These are phyloP conservation scores for Drosophila pectinifera DNA, from an alignment of 1,140 invertebrate genomes.

Conservation along the genomic window DNA sequence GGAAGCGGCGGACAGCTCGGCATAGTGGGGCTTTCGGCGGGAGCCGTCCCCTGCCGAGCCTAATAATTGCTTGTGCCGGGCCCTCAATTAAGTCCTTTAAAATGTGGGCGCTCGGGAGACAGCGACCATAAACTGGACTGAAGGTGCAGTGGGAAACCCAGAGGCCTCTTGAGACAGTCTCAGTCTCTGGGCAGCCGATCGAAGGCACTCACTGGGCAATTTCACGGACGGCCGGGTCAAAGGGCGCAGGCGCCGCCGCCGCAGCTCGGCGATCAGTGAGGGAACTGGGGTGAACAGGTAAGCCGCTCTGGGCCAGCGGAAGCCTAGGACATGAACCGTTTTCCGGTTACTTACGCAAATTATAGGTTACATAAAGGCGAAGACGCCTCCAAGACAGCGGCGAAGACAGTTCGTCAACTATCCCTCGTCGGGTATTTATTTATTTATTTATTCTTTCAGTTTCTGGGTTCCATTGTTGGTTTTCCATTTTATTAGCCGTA, in stretches of 20 bases:
- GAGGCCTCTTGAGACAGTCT: not conserved
- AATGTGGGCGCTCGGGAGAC: constrained; percentile 50
- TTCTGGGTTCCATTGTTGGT: constrained; percentile 33
- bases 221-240: constrained; percentile 35
- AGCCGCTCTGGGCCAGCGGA: constrained; percentile 46
- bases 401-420: constrained; percentile 64
- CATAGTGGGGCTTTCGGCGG: constrained; percentile 26
- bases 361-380: constrained; percentile 62
- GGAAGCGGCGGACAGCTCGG: constrained; percentile 27
- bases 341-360: constrained; percentile 77
- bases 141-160: constrained; percentile 2
- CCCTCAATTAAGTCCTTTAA: constrained; percentile 74
- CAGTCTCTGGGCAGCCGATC: not conserved
- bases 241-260: constrained; percentile 32
- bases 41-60: constrained; percentile 12
- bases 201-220: constrained; percentile 14
- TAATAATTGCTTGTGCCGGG: constrained; percentile 75
- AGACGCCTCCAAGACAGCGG: constrained; percentile 22
- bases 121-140: constrained; percentile 18
- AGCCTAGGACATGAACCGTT: constrained; percentile 63
- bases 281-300: constrained; percentile 28
- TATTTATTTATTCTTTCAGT: constrained; percentile 54
- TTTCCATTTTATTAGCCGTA: constrained; percentile 70
- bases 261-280: constrained; percentile 28
- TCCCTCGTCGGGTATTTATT: constrained; percentile 42